Conservation (phyloP, 2,797 vertebrate genomes). For the Pipistrellus kuhlii region DNA sequence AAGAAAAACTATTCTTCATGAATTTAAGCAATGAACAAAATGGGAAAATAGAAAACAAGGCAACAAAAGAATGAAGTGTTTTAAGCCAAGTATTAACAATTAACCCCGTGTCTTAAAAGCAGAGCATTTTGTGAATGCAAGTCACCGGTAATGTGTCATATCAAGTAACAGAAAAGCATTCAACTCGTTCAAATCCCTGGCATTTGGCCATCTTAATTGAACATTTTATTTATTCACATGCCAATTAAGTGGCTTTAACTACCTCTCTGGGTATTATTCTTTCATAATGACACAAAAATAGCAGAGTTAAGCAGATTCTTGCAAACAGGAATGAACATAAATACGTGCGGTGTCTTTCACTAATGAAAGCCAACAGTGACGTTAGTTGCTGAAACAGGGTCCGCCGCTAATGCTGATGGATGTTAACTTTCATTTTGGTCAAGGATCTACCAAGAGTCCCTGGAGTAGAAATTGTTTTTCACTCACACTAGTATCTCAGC, state of each 20-base stretch:
- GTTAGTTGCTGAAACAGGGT: background rate
- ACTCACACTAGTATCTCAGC: background rate
- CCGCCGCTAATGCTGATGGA: background rate
- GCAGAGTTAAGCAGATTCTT: background rate
- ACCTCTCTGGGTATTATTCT: slow-evolving; percentile 34
- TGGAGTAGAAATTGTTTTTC: background rate
- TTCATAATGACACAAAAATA: slow-evolving; percentile 54
- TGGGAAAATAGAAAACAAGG: slow-evolving; percentile 4
- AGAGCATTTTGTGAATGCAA: slow-evolving; percentile 5
- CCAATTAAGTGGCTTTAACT: slow-evolving; percentile 65
- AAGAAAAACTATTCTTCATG: background rate
- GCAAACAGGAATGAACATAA: background rate
- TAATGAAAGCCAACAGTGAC: slow-evolving; percentile 6
- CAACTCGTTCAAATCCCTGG: slow-evolving; percentile 53
- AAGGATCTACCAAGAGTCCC: background rate
- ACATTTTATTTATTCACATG: slow-evolving; percentile 63
- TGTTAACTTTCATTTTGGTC: slow-evolving; percentile 31
- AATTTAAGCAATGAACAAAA: background rate
- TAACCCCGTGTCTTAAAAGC: background rate
- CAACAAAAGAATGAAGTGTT: background rate
- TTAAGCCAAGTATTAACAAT: slow-evolving; percentile 44
- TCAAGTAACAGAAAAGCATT: slow-evolving; percentile 56
- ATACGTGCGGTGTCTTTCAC: background rate
- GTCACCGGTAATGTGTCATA: background rate
- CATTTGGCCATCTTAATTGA: slow-evolving; percentile 66